Evolutionary conservation across 2,797 vertebrate genomes (phyloP).

Genomic region (Lepilemur septentrionalis): DNA sequence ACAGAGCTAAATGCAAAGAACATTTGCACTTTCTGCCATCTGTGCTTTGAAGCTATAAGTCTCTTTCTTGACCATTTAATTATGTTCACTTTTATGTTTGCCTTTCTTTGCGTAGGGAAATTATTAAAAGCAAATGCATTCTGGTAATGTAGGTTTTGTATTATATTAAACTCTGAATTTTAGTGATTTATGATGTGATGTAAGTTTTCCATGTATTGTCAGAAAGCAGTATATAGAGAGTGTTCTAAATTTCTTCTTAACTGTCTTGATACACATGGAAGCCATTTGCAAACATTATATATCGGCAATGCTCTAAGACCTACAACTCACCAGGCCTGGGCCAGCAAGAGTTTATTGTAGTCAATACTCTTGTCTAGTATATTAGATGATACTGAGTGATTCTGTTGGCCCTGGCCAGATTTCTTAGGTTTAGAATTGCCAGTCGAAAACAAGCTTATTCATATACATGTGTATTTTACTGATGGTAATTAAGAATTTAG

Average conservation of each 20-base stretch:
- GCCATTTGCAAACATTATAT: neutral
- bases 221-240: neutral
- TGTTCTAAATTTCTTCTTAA: slow-evolving; percentile 36
- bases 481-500: slow-evolving; percentile 42
- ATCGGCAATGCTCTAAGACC: neutral
- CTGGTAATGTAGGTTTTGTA: neutral
- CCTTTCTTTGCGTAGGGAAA: neutral
- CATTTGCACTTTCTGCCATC: neutral
- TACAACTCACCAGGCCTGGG: neutral
- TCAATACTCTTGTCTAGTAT: neutral
- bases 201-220: slow-evolving; percentile 8
- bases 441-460: slow-evolving; percentile 36
- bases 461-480: neutral
- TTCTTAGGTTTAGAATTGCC: neutral
- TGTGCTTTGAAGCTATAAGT: neutral
- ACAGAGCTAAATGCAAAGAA: neutral
- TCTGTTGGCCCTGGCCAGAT: neutral
- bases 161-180: slow-evolving; percentile 40
- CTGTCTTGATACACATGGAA: neutral
- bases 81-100: neutral
- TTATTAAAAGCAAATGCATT: slow-evolving; percentile 49
- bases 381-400: neutral
- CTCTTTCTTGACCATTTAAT: neutral
- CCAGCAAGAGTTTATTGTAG: neutral
- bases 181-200: slow-evolving; percentile 34